Evolutionary conservation across 1,140 invertebrate species (phyloP).

Genomic region (Sitodiplosis mosellana): DNA sequence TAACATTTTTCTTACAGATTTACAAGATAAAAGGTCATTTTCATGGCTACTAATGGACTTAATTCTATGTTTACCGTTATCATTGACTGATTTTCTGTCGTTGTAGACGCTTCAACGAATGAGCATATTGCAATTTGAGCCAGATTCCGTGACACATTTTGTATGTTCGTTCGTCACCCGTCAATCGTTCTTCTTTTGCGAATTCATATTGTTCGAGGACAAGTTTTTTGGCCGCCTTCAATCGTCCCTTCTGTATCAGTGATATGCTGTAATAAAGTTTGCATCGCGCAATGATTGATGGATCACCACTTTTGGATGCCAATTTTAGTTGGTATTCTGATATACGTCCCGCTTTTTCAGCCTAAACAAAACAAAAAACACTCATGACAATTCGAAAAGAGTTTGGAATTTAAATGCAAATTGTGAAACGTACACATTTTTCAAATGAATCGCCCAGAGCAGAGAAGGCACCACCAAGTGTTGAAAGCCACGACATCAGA

Average conservation of each 20-base stretch:
- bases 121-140: conserved; percentile 52
- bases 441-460: conserved; percentile 70
- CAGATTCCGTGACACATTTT: conserved; percentile 74
- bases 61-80: no score
- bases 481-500: conserved; percentile 87
- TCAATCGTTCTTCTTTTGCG: conserved; percentile 24
- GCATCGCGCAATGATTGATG: conserved; percentile 56
- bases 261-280: conserved; percentile 73
- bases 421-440: conserved; percentile 46
- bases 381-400: conserved; percentile 1
- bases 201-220: conserved; percentile 43
- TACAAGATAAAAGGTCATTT: no score
- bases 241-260: conserved; percentile 57
- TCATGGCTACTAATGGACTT: no score
- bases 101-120: conserved; percentile 4
- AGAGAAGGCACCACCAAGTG: conserved; percentile 85
- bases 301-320: conserved; percentile 62
- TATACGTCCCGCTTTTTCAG: conserved; percentile 69
- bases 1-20: no score
- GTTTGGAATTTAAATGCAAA: background rate
- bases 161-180: conserved; percentile 38
- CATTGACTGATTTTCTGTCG: no score
- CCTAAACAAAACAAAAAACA: conserved; percentile 32
- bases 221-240: conserved; percentile 42
- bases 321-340: conserved; percentile 64